Evolutionary conservation across 2,888 invertebrate genomes (phyloP).

Genomic region (Vanessa cardui): DNA sequence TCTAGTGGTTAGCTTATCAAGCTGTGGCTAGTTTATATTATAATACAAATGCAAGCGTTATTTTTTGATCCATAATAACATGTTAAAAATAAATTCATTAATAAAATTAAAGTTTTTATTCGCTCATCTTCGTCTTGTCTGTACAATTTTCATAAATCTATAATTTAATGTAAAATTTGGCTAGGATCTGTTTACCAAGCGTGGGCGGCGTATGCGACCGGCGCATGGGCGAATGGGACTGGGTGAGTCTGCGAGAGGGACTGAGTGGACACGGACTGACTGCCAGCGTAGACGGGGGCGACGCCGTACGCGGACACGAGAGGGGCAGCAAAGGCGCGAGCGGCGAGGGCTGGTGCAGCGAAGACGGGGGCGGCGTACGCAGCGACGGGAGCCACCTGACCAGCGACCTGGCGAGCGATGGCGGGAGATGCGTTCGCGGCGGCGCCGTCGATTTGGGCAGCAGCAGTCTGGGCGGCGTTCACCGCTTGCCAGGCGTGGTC

Average conservation of each 20-base stretch:
- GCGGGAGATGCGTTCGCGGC: slow-evolving; percentile 74
- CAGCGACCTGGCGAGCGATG: slow-evolving; percentile 72
- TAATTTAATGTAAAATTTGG: slow-evolving; percentile 1
- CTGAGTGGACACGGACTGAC: slow-evolving; percentile 61
- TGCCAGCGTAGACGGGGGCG: background rate
- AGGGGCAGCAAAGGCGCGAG: background rate
- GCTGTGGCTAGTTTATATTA: too few species aligned
- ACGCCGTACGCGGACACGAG: background rate
- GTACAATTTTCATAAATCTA: background rate
- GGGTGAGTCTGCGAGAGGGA: slow-evolving; percentile 72
- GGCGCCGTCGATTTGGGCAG: slow-evolving; percentile 74
- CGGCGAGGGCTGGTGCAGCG: slow-evolving; percentile 43
- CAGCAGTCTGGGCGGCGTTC: slow-evolving; percentile 72
- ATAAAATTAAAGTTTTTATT: background rate
- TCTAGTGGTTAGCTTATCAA: too few species aligned
- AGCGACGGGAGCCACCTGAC: slow-evolving; percentile 54
- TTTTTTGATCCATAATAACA: too few species aligned
- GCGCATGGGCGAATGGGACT: slow-evolving; percentile 58
- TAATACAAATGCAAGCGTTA: too few species aligned
- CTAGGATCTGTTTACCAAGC: background rate
- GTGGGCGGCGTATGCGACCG: slow-evolving; percentile 46
- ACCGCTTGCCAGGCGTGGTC: slow-evolving; percentile 77
- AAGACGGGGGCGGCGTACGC: slow-evolving; percentile 46
- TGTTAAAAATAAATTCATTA: too few species aligned
- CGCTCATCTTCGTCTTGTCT: background rate